Evolutionary conservation across 2,797 vertebrate genomes (phyloP), one percentile per base, ranked within the genome.

Genomic region (Alosa sapidissima): DNA sequence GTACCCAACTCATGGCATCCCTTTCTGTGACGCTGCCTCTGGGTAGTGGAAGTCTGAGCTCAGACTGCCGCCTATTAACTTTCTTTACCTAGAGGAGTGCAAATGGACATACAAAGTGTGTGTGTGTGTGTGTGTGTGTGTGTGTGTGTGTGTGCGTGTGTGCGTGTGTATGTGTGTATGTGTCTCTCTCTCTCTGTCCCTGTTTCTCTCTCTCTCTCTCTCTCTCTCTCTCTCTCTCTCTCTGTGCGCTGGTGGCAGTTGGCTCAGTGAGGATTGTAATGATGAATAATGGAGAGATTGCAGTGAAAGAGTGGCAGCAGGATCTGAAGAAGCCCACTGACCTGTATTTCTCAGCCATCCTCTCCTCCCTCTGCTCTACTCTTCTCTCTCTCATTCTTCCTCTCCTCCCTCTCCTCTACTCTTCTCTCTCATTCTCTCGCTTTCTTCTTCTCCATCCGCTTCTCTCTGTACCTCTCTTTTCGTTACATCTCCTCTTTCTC

Each of bases 201-300:
- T 28, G 0, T 28, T 1, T 28, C 28, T 28, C 28, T 28, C 28
- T 28, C 28, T 28, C 28, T 28, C 28, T 28, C 1, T 28, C 28
- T 28, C 28, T 28, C 28, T 28, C 28, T 28, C 28, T 28, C 28
- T 28, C 28, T 28, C 28, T 28, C 28, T 28, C 28, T 65, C n/a
- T 62, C n/a, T 62, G 60, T 62, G 60, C 24, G 41, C 41, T 36
- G 65, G 16, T 78, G 72, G 72, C 72, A 47, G 72, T 21, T 8
- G 72, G 14, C 72, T 78, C 65, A 6, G 11, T 72, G 65, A 36
- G 65, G 28, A 72, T 10, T 72, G 65, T 72, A 72, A 55, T 54
- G 10, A 33, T 65, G 24, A 72, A 72, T 72, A 72, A 72, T 72
- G 65, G 65, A 72, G 65, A 72, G 28, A 28, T 72, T 72, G 65